phyloP scores from a whole-genome alignment of 2,113 vertebrate genomes.

The Aptenodytes forsteri region DNA sequence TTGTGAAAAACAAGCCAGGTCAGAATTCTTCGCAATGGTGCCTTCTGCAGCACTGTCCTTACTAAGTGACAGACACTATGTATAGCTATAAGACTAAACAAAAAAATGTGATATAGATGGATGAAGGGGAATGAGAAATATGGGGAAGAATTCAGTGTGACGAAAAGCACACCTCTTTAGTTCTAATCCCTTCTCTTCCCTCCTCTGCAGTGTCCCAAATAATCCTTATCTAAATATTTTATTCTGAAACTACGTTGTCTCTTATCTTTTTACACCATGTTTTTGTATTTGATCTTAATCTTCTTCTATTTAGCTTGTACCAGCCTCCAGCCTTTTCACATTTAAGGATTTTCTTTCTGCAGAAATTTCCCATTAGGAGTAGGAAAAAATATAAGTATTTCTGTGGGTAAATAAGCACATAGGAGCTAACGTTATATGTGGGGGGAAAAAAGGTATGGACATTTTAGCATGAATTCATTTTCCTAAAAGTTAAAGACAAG shows the following conservation, averaged over 20 bases:
- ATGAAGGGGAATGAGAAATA: not conserved
- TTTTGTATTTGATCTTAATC: conserved; percentile 28
- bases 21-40: not conserved
- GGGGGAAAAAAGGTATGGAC: not conserved
- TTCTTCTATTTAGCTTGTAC: not conserved
- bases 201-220: not conserved
- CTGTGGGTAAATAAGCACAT: not conserved
- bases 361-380: not conserved
- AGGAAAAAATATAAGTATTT: not conserved
- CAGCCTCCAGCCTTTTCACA: not conserved
- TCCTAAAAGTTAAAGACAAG: not conserved
- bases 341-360: not conserved
- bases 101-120: not conserved
- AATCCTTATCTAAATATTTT: conserved; percentile 13
- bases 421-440: not conserved
- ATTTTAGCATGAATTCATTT: not conserved
- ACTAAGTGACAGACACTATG: too few relatives aligned
- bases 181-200: not conserved
- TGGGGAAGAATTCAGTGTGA: not conserved
- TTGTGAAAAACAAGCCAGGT: not conserved
- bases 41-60: not conserved
- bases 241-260: not conserved
- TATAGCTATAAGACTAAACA: not conserved
- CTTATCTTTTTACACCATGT: not conserved
- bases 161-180: not conserved